phyloP scores from a whole-genome alignment of 2,797 vertebrate species.

The Acomys russatus region DNA sequence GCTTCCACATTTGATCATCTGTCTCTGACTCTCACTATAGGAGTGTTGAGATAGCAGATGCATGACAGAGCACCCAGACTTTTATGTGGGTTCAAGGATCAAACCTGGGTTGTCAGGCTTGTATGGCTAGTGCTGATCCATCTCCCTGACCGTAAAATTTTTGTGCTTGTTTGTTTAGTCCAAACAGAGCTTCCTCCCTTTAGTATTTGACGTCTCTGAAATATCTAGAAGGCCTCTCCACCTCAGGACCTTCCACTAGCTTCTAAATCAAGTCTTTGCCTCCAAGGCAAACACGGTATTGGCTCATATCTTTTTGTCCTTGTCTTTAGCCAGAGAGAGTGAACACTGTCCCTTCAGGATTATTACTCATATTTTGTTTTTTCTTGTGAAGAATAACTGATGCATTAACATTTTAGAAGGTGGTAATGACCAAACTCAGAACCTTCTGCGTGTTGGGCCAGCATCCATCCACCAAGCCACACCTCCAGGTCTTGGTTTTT shows the following conservation, averaged over 20 bases:
- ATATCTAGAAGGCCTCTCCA: neutral
- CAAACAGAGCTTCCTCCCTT: neutral
- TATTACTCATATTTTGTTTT: neutral
- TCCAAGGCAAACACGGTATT: neutral
- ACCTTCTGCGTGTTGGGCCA: too few species aligned
- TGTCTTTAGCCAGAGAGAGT: neutral
- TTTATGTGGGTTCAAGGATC: too few species aligned
- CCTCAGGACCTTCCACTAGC: neutral
- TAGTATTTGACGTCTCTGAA: neutral
- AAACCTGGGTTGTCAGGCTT: neutral
- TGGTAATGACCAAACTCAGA: neutral
- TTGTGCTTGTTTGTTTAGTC: neutral
- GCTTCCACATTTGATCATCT: neutral
- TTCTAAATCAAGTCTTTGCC: neutral
- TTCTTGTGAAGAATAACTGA: neutral
- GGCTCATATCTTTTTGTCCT: neutral
- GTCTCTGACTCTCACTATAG: neutral
- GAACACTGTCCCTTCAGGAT: neutral
- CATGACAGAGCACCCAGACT: neutral
- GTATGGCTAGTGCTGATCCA: neutral
- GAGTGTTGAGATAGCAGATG: neutral
- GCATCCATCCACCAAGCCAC: neutral
- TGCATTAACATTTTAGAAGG: neutral
- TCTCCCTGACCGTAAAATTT: neutral
- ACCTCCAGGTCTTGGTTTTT: neutral